Conservation (phyloP, 2,113 vertebrate species). For the Poeciliopsis retropinna region DNA sequence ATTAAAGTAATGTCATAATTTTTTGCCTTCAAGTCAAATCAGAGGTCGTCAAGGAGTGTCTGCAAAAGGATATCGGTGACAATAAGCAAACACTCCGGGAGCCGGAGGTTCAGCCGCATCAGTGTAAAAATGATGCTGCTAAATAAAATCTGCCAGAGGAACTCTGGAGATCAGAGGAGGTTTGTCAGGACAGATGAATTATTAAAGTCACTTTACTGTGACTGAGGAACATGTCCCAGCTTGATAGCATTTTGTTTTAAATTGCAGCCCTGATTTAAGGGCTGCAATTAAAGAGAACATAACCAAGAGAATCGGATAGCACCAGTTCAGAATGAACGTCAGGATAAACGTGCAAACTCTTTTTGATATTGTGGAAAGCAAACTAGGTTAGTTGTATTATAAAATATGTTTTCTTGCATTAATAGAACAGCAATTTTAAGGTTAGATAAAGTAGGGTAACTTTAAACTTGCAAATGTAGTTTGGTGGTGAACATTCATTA, state of each 20-base stretch:
- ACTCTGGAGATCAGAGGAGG: conserved; percentile 24
- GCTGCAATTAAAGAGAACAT: too few species aligned
- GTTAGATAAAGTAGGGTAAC: conserved; percentile 3
- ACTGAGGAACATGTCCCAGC: conserved; percentile 30
- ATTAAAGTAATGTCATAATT: conserved; percentile 65
- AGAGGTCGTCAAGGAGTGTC: conserved; percentile 59
- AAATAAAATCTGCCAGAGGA: conserved; percentile 38
- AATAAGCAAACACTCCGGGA: conserved; percentile 58
- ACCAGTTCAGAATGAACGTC: conserved; percentile 10
- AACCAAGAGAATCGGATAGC: conserved; percentile 5
- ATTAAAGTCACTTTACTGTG: conserved; percentile 57
- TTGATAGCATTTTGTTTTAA: conserved; percentile 50
- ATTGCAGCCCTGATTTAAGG: conserved; percentile 36
- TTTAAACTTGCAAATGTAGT: conserved; percentile 11
- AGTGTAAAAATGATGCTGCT: conserved; percentile 35
- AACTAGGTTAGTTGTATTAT: conserved; percentile 1
- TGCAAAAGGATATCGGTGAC: conserved; percentile 61
- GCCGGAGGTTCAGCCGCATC: background rate
- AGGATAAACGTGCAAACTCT: background rate
- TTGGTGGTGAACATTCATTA: conserved; percentile 19
- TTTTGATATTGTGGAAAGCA: background rate
- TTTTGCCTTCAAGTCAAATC: conserved; percentile 51
- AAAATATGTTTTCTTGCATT: conserved; percentile 2
- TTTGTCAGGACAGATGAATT: conserved; percentile 61
- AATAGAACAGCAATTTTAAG: background rate